Evolutionary conservation across 1,140 invertebrate genomes (phyloP).

Genomic region (Scaptomyza hsui): DNA sequence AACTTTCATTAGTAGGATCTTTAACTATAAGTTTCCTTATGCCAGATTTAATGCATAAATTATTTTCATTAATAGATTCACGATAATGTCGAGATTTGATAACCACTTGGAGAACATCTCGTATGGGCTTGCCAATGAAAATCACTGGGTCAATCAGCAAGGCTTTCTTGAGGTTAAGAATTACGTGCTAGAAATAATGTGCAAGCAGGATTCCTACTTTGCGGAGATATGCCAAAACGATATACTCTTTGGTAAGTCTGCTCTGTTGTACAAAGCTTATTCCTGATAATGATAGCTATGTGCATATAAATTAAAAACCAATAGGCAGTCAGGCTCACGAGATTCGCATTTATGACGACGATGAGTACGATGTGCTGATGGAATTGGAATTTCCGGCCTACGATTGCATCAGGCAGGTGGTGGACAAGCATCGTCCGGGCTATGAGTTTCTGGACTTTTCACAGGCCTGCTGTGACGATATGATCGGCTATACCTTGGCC

Average conservation of each 20-base stretch:
- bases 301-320: too few species aligned
- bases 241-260: slow-evolving; percentile 44
- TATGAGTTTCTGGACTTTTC: slow-evolving; percentile 52
- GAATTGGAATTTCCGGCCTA: slow-evolving; percentile 43
- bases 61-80: neutral
- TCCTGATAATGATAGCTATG: too few species aligned
- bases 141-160: neutral
- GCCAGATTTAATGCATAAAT: neutral
- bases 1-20: too few species aligned
- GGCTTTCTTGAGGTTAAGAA: slow-evolving; percentile 40
- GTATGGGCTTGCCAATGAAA: neutral
- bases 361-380: slow-evolving; percentile 57
- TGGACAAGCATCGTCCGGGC: slow-evolving; percentile 43
- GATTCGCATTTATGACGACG: slow-evolving; percentile 32
- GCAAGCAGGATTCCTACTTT: slow-evolving; percentile 21
- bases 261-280: too few species aligned
- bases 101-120: slow-evolving; percentile 27
- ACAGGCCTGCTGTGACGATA: neutral
- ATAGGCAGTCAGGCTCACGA: slow-evolving; percentile 48
- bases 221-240: slow-evolving; percentile 17
- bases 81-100: slow-evolving; percentile 42
- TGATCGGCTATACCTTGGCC: slow-evolving; percentile 14
- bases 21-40: too few species aligned
- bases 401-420: slow-evolving; percentile 19
- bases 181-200: slow-evolving; percentile 25